Evolutionary conservation across 1,140 invertebrate genomes (phyloP), one percentile per base, ranked within the genome.

Genomic region (Lepidostoma basale): DNA sequence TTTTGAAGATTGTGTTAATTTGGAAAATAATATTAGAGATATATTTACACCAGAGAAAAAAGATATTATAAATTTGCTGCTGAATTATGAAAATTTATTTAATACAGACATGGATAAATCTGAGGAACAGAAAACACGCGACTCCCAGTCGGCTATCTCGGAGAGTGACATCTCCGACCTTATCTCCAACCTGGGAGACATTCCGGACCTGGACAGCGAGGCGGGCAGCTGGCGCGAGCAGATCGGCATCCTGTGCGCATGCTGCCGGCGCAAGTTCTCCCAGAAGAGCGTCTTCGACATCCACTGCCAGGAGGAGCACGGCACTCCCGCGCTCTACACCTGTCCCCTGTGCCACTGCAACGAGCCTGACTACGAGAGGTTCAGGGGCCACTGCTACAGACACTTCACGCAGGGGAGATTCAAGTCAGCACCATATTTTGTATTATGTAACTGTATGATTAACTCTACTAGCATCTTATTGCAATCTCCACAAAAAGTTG

Each of bases 371-470:
- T 64, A 52, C 23, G 14, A 54, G 12, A 26, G 20, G 9, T 64
- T 64, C 62, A 12, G 62, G 4, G 42, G 18, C 14, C 62, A 64
- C 30, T 64, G 62, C 47, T 64, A 64, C n/a, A 33, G 62, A 14
- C 62, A 64, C 23, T 28, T 64, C 16, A 64, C 26, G 2, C 18
- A 36, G 36, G 62, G 62, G 10, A 64, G 62, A 52, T 64, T 52
- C 45, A 52, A 64, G 62, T 64, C 0, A 64, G 62, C 16, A 45
- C 44, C 5, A n/a, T 62, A 42, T 36, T 36, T 9, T 59, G 16
- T 59, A 25, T 59, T 10, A 8, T 2, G 9, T 54, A 54, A 10
- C 22, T 54, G n/a, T 25, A 30, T 14, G 9, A 8, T 36, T 36
- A 10, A 3, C 9, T 23, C 39, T 33, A n/a, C n/a, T n/a, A n/a